Base-by-base conservation (phyloP, 2,797 vertebrate genomes). In the Aselliscus stoliczkanus region DNA sequence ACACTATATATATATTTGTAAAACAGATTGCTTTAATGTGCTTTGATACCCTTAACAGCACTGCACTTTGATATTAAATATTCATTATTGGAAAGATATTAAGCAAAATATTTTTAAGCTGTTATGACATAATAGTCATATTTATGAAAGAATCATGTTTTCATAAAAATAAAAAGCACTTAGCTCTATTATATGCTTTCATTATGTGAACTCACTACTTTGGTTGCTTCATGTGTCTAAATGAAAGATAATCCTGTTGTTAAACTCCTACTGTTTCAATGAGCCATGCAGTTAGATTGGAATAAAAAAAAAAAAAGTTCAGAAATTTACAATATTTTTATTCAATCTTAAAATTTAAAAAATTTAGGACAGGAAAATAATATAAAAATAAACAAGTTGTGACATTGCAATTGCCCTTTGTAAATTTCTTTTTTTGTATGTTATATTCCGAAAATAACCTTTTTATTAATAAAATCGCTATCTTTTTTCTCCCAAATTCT, bases 391-490 rank as follows among this genome's bases (percentile, higher is more conserved):
- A 81, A 44, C 1, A 67, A 44, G 7, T 23, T 60, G 0, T 14
- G 17, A 2, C 11, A 39, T 0, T 5, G 5, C 18, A 76, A 44
- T 62, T 82, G 50, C 20, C 17, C 15, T 84, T 82, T 67, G 17
- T 72, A 72, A 88, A 88, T 34, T 76, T 65, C n/a, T 50, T 44
- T 34, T 76, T 65, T 62, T 44, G 50, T 67, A 52, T 76, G 14
- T 44, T 72, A 6, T 47, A 42, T 0, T 87, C 29, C 42, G 77
- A 85, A 79, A 37, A 64, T 50, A 85, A 2, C 64, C 76, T 70
- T 92, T 90, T 86, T 31, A 27, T 72, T 69, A 92, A 80, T 93
- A 34, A 90, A 95, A 89, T 87, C 37, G 21, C 17, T 96, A 14
- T 27, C 34, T 52, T 62, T 62, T 23, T 37, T 11, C 13, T 7